Conservation (phyloP, 2,797 vertebrate genomes). For the Coluber constrictor region DNA sequence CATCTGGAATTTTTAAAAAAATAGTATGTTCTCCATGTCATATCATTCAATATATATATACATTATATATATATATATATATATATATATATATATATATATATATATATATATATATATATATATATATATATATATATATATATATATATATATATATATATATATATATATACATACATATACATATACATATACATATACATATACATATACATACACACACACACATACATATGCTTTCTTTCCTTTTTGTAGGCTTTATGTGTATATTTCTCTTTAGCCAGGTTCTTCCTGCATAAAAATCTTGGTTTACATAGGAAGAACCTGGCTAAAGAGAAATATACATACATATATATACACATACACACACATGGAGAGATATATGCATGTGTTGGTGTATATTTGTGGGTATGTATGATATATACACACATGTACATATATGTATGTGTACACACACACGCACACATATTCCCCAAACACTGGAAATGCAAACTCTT, state of each 20-base stretch:
- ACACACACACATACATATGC: no score
- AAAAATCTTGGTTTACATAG: no score
- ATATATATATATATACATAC: background rate
- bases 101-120: no score
- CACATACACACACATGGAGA: background rate
- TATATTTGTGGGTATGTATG: background rate
- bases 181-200: background rate
- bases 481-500: slow-evolving; percentile 66
- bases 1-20: slow-evolving; percentile 35
- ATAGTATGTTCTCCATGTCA: background rate
- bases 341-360: background rate
- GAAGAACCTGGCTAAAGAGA: no score
- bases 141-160: no score
- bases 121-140: no score
- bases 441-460: slow-evolving; percentile 27
- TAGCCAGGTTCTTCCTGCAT: no score
- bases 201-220: no score
- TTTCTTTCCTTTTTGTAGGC: no score
- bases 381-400: background rate
- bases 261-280: no score
- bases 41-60: background rate
- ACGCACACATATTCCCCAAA: slow-evolving; percentile 28
- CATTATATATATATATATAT: no score
- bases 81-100: no score
- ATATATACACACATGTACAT: background rate